Evolutionary conservation across 2,888 invertebrate genomes (phyloP).

Genomic region (Leistus spinibarbis): DNA sequence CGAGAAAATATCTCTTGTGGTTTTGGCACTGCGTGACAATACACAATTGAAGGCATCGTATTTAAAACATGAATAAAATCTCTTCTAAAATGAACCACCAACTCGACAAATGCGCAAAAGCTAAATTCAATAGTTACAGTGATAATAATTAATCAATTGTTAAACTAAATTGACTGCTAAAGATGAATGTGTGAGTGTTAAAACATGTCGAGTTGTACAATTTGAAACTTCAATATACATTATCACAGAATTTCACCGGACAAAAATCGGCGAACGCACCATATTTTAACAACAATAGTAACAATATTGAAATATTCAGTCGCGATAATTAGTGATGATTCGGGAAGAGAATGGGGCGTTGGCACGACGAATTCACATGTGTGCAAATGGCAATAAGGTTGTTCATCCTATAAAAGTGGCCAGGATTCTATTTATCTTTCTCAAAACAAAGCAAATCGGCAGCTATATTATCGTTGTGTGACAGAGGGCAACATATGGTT

Average conservation of each 20-base stretch:
- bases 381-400: not conserved
- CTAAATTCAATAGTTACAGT: not conserved
- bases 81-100: not conserved
- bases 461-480: slow-evolving; percentile 4
- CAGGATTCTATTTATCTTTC: not conserved
- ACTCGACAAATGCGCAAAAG: not conserved
- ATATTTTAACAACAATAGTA: slow-evolving; percentile 7
- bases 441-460: not conserved
- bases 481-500: not conserved
- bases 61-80: not conserved
- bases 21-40: slow-evolving; percentile 26
- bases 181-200: not conserved
- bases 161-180: not conserved
- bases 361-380: slow-evolving; percentile 30
- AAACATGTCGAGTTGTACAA: not conserved
- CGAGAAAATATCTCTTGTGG: slow-evolving; percentile 15
- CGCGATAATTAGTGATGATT: not conserved
- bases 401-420: not conserved
- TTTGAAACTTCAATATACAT: slow-evolving; percentile 34
- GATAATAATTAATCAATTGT: too few species aligned
- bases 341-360: not conserved
- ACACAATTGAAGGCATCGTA: slow-evolving; percentile 27
- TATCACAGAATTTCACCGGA: slow-evolving; percentile 34
- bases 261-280: slow-evolving; percentile 21
- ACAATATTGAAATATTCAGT: not conserved